phyloP scores from a whole-genome alignment of 2,888 invertebrate genomes.

The Idaea straminata region DNA sequence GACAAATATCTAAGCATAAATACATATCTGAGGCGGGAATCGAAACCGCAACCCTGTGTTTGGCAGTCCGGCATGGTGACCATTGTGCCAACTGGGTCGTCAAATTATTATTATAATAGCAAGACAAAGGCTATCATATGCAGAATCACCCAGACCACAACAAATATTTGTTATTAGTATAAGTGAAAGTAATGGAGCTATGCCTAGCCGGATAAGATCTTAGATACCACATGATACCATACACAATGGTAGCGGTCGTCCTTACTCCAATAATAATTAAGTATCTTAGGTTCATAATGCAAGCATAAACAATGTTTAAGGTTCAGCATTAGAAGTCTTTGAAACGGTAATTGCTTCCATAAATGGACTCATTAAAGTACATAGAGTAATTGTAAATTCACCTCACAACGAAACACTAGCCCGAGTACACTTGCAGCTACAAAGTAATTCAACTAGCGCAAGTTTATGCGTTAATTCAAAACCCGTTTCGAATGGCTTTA shows the following conservation, averaged over 20 bases:
- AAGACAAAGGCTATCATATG: too few relatives aligned
- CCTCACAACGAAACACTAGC: neutral
- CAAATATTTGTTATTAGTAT: too few relatives aligned
- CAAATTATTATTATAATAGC: too few relatives aligned
- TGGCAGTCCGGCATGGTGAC: too few relatives aligned
- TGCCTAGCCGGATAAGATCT: too few relatives aligned
- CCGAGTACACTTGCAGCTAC: neutral
- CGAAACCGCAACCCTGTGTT: too few relatives aligned
- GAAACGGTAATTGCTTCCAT: neutral
- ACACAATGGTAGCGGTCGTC: too few relatives aligned
- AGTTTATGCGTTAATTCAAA: slow-evolving; percentile 1
- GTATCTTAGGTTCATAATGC: slow-evolving; percentile 1
- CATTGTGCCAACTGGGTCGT: too few relatives aligned
- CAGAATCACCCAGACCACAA: too few relatives aligned
- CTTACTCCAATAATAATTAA: slow-evolving; percentile 5
- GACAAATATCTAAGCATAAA: too few relatives aligned
- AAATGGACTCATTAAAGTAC: slow-evolving; percentile 1
- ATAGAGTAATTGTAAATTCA: neutral
- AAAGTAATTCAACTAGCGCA: slow-evolving; percentile 1
- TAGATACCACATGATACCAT: neutral
- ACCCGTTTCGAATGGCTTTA: neutral
- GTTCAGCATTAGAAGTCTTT: neutral
- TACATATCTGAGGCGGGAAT: too few relatives aligned
- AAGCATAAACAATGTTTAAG: neutral
- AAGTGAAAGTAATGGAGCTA: too few relatives aligned